Conservation (phyloP, 2,888 invertebrate genomes). For the Teleogryllus oceanicus region DNA sequence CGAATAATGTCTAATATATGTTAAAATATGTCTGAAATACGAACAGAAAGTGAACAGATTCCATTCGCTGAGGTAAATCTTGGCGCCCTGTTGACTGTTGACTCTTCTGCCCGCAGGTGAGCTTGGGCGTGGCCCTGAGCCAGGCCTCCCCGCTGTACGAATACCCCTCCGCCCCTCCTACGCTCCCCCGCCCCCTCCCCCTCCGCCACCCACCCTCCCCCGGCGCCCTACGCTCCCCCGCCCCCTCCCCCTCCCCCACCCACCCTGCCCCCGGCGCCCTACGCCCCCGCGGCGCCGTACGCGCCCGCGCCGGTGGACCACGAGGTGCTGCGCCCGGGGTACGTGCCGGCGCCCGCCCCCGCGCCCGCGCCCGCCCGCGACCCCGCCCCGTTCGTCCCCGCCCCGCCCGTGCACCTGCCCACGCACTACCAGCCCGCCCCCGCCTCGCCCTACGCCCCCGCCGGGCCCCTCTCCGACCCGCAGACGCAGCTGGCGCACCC, state of each 20-base stretch:
- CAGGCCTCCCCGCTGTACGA: neutral
- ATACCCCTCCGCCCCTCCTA: no score
- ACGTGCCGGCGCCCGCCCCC: neutral
- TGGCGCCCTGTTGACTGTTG: no score
- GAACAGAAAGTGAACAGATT: no score
- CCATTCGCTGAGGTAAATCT: no score
- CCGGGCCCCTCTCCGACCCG: no score
- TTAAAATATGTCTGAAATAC: no score
- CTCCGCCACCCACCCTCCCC: neutral
- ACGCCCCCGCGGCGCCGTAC: neutral
- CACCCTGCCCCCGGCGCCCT: neutral
- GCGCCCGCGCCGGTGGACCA: no score
- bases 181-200: neutral
- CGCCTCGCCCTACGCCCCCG: neutral
- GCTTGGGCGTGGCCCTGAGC: neutral
- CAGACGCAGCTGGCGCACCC: no score
- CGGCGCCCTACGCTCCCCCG: neutral
- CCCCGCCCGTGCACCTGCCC: neutral
- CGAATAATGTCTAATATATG: no score
- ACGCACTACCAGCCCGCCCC: neutral
- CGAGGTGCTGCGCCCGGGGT: neutral
- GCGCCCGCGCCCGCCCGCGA: neutral
- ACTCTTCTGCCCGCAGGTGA: neutral
- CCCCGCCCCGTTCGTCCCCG: neutral
- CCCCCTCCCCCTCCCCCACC: neutral